phyloP scores from a whole-genome alignment of 2,888 invertebrate genomes.

The Cryptocheilus praepositus region DNA sequence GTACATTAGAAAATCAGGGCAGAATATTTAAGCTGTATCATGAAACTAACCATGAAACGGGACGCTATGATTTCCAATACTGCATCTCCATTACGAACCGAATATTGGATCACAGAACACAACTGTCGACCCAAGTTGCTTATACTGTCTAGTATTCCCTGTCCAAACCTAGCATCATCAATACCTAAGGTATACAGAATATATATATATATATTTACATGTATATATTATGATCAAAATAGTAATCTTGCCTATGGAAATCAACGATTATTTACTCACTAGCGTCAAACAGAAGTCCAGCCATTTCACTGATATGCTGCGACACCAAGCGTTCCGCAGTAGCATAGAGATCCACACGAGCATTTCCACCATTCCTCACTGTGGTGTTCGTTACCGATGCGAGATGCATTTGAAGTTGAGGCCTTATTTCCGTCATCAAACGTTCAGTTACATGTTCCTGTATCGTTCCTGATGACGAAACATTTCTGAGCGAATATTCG shows the following conservation, averaged over 20 bases:
- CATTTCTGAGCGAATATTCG: slow-evolving; percentile 50
- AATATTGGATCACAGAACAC: slow-evolving; percentile 57
- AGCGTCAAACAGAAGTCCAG: slow-evolving; percentile 49
- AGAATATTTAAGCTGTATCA: background rate
- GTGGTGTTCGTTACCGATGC: slow-evolving; percentile 39
- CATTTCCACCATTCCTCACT: slow-evolving; percentile 30
- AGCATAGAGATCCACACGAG: slow-evolving; percentile 50
- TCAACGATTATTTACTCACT: slow-evolving; percentile 37
- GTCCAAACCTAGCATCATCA: slow-evolving; percentile 51
- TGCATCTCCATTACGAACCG: slow-evolving; percentile 69
- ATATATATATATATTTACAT: background rate
- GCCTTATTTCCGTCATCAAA: slow-evolving; percentile 51
- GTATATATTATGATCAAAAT: background rate
- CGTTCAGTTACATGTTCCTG: slow-evolving; percentile 51
- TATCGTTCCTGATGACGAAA: slow-evolving; percentile 33
- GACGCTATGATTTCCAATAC: slow-evolving; percentile 72
- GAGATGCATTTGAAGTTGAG: slow-evolving; percentile 50
- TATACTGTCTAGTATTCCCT: slow-evolving; percentile 44
- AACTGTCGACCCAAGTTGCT: slow-evolving; percentile 51
- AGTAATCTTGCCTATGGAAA: background rate
- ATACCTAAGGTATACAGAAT: slow-evolving; percentile 42
- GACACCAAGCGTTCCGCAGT: slow-evolving; percentile 55
- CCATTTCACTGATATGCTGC: slow-evolving; percentile 43
- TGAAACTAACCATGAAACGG: slow-evolving; percentile 71
- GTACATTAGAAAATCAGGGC: too few species aligned